phyloP scores from a whole-genome alignment of 2,113 vertebrate genomes.

The Eudyptes chrysolophus region DNA sequence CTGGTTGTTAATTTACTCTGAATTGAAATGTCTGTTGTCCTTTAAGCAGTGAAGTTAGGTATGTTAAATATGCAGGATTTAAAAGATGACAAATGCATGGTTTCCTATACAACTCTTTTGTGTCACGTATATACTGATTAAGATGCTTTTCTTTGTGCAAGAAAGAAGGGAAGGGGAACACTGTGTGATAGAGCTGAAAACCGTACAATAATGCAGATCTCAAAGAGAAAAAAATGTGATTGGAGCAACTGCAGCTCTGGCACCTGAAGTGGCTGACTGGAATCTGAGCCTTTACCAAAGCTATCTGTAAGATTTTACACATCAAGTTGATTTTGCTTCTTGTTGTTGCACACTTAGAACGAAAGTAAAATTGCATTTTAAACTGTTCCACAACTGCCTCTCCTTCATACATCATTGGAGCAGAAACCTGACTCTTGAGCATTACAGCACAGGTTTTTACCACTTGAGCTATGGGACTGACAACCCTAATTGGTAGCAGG shows the following conservation, averaged over 20 bases:
- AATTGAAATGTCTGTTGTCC: neutral
- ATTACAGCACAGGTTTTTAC: slow-evolving; percentile 57
- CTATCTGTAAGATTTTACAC: slow-evolving; percentile 4
- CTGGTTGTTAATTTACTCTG: neutral
- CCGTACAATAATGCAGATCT: neutral
- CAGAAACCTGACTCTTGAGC: slow-evolving; percentile 60
- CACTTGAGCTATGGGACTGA: slow-evolving; percentile 61
- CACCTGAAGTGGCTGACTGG: neutral
- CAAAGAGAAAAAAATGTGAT: neutral
- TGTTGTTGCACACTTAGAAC: neutral
- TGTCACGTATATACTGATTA: neutral
- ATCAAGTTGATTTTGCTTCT: slow-evolving; percentile 35
- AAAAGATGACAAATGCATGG: neutral
- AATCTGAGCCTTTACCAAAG: slow-evolving; percentile 1
- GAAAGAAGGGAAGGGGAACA: neutral
- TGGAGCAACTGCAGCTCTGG: neutral
- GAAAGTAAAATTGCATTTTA: slow-evolving; percentile 59
- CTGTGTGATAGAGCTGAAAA: neutral
- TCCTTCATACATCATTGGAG: slow-evolving; percentile 62
- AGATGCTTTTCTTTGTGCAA: neutral
- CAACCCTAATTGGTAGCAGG: slow-evolving; percentile 64
- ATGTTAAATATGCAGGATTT: neutral
- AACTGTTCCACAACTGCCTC: slow-evolving; percentile 42
- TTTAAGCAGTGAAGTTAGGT: neutral
- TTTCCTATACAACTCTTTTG: neutral